These are phyloP conservation scores for Channa striata DNA, from an alignment of 2,797 vertebrate species.

Conservation along the genomic window DNA sequence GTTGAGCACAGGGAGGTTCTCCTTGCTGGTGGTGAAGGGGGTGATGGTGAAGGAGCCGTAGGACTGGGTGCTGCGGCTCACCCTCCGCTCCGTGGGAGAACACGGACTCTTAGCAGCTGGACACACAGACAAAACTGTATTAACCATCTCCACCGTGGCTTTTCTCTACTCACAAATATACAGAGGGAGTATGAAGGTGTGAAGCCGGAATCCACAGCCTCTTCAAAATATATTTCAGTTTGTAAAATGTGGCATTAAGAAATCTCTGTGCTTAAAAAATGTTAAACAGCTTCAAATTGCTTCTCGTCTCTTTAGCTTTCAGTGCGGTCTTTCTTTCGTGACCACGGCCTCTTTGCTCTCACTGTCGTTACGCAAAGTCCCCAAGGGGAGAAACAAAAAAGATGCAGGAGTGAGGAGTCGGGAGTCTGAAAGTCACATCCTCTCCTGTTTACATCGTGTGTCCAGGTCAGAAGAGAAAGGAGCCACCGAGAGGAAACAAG, in stretches of 20 bases:
- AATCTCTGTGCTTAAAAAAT: too few species aligned
- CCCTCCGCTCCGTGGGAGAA: constrained; percentile 89
- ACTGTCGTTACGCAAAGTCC: constrained; percentile 2
- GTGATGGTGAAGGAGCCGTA: constrained; percentile 91
- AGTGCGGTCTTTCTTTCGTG: too few species aligned
- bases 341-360: constrained; percentile 1
- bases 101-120: constrained; percentile 86
- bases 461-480: constrained; percentile 47
- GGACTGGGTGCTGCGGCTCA: constrained; percentile 88
- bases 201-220: too few species aligned
- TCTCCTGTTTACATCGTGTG: constrained; percentile 7
- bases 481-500: constrained; percentile 38
- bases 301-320: constrained; percentile 1
- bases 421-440: background rate
- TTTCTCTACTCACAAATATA: too few species aligned
- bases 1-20: constrained; percentile 97
- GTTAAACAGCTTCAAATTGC: background rate
- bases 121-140: constrained; percentile 23
- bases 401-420: background rate
- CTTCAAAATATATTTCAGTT: too few species aligned
- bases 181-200: too few species aligned
- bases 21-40: constrained; percentile 91
- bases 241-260: too few species aligned
- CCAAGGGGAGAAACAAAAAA: background rate
- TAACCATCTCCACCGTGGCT: too few species aligned